These are phyloP conservation scores for Drosophila sp. DNA, from an alignment of 1,140 invertebrate species.

Conservation along the genomic window DNA sequence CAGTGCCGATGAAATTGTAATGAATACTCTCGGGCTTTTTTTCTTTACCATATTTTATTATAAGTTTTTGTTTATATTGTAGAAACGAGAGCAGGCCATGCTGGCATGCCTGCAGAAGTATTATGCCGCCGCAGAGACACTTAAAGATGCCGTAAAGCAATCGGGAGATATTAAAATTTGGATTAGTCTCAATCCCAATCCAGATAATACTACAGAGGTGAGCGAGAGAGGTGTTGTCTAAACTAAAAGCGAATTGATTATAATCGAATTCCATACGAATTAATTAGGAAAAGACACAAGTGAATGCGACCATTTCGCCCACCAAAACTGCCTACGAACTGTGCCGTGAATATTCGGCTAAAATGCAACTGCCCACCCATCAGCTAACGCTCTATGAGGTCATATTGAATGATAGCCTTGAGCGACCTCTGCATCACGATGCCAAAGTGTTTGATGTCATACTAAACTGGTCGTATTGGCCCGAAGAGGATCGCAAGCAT, in stretches of 20 bases:
- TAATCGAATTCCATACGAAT: neutral
- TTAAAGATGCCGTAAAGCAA: slow-evolving; percentile 85
- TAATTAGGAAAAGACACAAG: slow-evolving; percentile 74
- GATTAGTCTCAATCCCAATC: slow-evolving; percentile 84
- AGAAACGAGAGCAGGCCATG: slow-evolving; percentile 88
- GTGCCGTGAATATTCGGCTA: slow-evolving; percentile 87
- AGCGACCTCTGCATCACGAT: slow-evolving; percentile 90
- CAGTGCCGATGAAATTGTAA: slow-evolving; percentile 83
- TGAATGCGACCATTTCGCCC: slow-evolving; percentile 86
- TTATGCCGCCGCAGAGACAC: slow-evolving; percentile 84
- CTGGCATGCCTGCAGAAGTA: slow-evolving; percentile 88
- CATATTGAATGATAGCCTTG: slow-evolving; percentile 88
- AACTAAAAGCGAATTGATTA: neutral
- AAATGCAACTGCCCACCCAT: slow-evolving; percentile 86
- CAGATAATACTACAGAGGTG: slow-evolving; percentile 75
- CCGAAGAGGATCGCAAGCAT: slow-evolving; percentile 90
- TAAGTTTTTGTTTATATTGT: neutral
- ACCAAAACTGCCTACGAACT: slow-evolving; percentile 90
- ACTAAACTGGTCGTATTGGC: slow-evolving; percentile 93
- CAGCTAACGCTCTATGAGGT: slow-evolving; percentile 90
- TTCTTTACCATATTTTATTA: neutral
- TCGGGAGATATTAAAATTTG: slow-evolving; percentile 92
- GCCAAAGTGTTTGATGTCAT: slow-evolving; percentile 88
- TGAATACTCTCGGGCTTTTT: neutral
- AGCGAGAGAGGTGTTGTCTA: neutral